These are phyloP conservation scores for Hydrochoerus hydrochaeris DNA, from an alignment of 2,113 vertebrate genomes.

Conservation along the genomic window DNA sequence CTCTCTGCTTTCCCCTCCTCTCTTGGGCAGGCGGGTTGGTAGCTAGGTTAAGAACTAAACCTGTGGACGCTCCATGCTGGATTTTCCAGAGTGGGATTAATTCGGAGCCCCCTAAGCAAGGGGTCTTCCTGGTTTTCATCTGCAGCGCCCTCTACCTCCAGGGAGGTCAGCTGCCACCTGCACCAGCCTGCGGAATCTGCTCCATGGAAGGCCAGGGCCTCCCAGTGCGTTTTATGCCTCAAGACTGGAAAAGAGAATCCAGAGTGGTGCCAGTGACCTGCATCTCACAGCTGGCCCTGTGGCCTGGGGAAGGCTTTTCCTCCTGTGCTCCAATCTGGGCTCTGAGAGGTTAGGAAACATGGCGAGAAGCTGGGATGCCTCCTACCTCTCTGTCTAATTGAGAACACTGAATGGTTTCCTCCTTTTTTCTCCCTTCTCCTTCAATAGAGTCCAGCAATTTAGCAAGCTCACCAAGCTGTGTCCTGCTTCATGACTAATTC, in stretches of 20 bases:
- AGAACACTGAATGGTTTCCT: conserved; percentile 84
- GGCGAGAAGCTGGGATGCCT: conserved; percentile 56
- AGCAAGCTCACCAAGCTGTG: conserved; percentile 92
- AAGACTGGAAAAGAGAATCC: neutral
- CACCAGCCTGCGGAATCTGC: too few relatives aligned
- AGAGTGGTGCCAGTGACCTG: neutral
- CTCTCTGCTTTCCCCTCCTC: neutral
- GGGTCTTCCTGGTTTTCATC: neutral
- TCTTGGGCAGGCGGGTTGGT: neutral
- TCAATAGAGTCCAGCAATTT: conserved; percentile 89
- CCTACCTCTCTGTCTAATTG: conserved; percentile 85
- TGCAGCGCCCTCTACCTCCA: neutral
- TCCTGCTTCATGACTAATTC: conserved; percentile 95
- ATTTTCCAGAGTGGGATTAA: neutral
- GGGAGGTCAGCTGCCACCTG: too few relatives aligned
- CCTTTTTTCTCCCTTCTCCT: conserved; percentile 71
- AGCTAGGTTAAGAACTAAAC: neutral
- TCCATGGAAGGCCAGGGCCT: neutral
- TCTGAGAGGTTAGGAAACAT: neutral
- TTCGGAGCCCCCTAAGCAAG: neutral
- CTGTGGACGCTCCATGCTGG: neutral
- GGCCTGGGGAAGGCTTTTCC: neutral
- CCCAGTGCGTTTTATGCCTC: neutral
- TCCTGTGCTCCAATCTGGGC: neutral
- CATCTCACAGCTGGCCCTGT: fast-evolving